Base-by-base conservation (phyloP, 2,797 vertebrate genomes). In the Spondyliosoma cantharus region DNA sequence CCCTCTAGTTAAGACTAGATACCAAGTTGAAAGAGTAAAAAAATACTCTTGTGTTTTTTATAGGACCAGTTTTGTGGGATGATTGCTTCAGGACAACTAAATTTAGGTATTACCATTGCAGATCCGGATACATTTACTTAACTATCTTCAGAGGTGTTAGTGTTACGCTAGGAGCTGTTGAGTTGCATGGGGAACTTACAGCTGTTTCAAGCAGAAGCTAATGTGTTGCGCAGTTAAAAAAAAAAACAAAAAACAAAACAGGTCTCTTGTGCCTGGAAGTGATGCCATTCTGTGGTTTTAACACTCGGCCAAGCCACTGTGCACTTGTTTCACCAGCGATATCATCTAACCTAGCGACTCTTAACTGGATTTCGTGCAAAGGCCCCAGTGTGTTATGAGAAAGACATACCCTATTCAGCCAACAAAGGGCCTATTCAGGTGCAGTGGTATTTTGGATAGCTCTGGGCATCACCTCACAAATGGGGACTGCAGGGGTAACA, bases 351-450 rank as follows among this genome's bases (percentile, higher is more conserved):
- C 91, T 29, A 20, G 64, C 17, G 45, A 88, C 89, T 91, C 85
- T 82, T 71, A 37, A 84, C 83, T 76, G 68, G 70, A 63, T 78
- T 80, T 72, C 65, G 50, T 83, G 82, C 78, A 86, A 81, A 89
- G 62, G 74, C 76, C 54, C 76, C 62, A 71, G 83, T 81, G 93
- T 89, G 81, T 83, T 86, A 70, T 88, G 89, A 90, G 89, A 93
- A 91, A 92, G 92, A 91, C 88, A 78, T 69, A 84, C 77, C 81
- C 89, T 83, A 62, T 75, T 66, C 75, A 71, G 56, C 17, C 3
- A 59, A 94, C 93, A 95, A 95, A 91, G 90, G 58, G 67, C 20
- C 88, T 52, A 89, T 95, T 94, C 89, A 95, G 82, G 79, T 66
- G 25, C 70, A 1, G 73, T 27, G 74, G 86, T 77, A 86, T 85